Evolutionary conservation across 2,113 vertebrate species (phyloP).

Genomic region (Gorsachius goisagi): DNA sequence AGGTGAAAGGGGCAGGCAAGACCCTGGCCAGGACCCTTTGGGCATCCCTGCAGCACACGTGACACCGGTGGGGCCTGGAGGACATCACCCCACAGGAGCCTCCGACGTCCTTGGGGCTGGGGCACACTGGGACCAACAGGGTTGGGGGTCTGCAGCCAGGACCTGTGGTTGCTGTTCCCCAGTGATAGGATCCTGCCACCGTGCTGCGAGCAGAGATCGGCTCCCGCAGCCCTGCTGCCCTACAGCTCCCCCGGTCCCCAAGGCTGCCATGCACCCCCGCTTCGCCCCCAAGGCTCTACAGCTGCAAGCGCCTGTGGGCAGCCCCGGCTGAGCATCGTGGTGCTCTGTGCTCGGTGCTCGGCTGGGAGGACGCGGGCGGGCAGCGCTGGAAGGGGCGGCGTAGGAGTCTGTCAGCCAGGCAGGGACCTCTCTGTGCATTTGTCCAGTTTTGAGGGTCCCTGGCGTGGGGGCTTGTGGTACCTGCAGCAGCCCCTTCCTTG

Average conservation of each 20-base stretch:
- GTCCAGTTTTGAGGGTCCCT: background rate
- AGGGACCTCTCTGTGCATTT: accelerated
- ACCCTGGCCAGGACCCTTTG: background rate
- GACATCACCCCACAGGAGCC: background rate
- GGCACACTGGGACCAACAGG: accelerated
- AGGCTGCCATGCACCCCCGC: accelerated
- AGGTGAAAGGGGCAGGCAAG: background rate
- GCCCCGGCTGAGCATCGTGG: background rate
- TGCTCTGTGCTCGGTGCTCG: accelerated
- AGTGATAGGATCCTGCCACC: background rate
- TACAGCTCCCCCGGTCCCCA: no score
- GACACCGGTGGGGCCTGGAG: background rate
- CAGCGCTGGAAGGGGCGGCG: background rate
- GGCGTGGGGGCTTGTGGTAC: accelerated
- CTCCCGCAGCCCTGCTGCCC: background rate
- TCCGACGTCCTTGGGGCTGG: background rate
- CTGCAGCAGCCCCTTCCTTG: background rate
- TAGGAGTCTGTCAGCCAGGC: background rate
- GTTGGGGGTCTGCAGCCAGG: accelerated
- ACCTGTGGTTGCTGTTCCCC: background rate
- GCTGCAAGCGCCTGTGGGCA: background rate
- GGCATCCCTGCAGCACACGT: accelerated
- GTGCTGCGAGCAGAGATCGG: background rate
- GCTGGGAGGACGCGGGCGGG: accelerated
- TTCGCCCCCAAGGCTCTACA: background rate